Conservation (phyloP, 2,888 invertebrate genomes). For the Agrypnus murinus region DNA sequence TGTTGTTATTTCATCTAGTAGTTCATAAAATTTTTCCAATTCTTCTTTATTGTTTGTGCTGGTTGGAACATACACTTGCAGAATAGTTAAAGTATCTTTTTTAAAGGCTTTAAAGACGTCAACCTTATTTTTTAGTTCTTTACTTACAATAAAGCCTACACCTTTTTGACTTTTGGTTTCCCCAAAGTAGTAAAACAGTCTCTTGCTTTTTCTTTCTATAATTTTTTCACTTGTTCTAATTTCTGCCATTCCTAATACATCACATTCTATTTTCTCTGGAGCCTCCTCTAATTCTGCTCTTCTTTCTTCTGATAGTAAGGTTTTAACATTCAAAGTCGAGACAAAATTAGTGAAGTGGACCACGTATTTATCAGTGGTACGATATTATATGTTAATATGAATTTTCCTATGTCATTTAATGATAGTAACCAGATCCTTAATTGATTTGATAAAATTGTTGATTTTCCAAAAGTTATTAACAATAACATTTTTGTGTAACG, state of each 20-base stretch:
- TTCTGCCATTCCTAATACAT: not conserved
- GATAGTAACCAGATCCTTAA: too few relatives aligned
- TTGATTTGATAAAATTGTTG: too few relatives aligned
- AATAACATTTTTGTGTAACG: too few relatives aligned
- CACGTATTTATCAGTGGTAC: too few relatives aligned
- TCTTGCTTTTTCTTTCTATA: not conserved
- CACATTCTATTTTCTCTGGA: not conserved
- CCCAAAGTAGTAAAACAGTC: too few relatives aligned
- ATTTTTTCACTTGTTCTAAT: not conserved
- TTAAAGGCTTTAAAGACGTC: not conserved
- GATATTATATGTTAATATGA: too few relatives aligned
- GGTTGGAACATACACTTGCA: not conserved
- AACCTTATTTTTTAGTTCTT: not conserved
- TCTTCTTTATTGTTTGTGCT: not conserved
- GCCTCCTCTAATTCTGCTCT: not conserved
- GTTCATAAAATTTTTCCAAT: not conserved
- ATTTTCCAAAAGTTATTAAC: too few relatives aligned
- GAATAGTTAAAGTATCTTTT: not conserved
- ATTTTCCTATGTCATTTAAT: too few relatives aligned
- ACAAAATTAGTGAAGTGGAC: too few relatives aligned
- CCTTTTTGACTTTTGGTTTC: not conserved
- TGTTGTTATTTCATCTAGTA: constrained; percentile 9
- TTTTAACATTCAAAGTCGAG: not conserved
- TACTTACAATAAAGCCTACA: not conserved
- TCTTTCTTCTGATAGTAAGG: constrained; percentile 1